These are phyloP conservation scores for Polydrusus tereticollis DNA, from an alignment of 2,888 invertebrate species.

Conservation along the genomic window DNA sequence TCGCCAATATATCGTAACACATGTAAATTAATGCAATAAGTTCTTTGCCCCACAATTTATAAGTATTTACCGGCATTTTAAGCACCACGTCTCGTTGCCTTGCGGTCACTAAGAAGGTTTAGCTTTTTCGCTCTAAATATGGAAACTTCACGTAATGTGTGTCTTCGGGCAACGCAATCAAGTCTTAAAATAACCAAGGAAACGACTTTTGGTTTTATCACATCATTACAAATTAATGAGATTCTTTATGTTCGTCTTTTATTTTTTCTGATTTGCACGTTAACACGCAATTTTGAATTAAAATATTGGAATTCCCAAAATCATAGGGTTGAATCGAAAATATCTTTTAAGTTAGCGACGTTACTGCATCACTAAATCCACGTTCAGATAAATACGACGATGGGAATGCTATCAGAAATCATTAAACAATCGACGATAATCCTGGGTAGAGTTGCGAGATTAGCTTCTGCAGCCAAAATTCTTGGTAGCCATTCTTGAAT, in stretches of 20 bases:
- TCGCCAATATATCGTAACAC: not conserved
- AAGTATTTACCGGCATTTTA: not conserved
- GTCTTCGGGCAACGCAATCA: not conserved
- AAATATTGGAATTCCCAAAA: no score
- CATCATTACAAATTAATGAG: not conserved
- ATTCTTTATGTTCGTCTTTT: not conserved
- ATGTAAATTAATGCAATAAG: slow-evolving; percentile 17
- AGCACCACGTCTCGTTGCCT: not conserved
- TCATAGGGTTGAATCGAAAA: no score
- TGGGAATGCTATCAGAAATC: no score
- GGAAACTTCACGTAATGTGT: slow-evolving; percentile 8
- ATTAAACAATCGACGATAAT: no score
- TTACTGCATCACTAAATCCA: no score
- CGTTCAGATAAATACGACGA: no score
- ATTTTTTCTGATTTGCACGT: no score
- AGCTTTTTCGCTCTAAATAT: slow-evolving; percentile 18
- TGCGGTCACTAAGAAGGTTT: not conserved
- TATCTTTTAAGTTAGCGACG: no score
- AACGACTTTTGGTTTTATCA: not conserved
- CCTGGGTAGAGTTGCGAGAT: no score
- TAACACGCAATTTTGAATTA: no score
- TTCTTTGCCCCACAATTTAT: slow-evolving; percentile 8
- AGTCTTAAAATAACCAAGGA: not conserved
- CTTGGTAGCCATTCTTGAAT: no score
- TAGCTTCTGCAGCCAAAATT: no score